Percentiles rank a stretch among this genome's conserved stretches.
These are phyloP conservation scores for Lateolabrax maculatus DNA, from an alignment of 2,797 vertebrate genomes.

Conservation along the genomic window DNA sequence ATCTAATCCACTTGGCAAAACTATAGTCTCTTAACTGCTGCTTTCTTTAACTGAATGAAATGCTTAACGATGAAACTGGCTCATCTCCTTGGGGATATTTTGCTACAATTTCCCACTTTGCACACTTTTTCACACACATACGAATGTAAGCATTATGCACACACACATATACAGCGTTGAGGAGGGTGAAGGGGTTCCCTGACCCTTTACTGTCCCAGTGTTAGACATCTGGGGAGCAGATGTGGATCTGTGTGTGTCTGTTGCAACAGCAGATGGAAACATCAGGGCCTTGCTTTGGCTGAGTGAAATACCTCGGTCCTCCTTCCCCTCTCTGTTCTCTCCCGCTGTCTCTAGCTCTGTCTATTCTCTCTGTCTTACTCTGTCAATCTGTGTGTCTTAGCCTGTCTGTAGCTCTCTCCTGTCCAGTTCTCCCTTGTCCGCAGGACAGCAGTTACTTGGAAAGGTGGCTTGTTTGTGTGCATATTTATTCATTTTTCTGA, in stretches of 20 bases:
- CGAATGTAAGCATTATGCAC: constrained; percentile 28
- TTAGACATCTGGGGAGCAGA: constrained; percentile 86
- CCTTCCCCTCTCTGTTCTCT: constrained; percentile 60
- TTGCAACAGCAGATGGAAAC: constrained; percentile 84
- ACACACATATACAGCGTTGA: constrained; percentile 36
- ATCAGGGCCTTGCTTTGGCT: constrained; percentile 75
- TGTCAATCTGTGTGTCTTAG: constrained; percentile 16
- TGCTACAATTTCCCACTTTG: constrained; percentile 30
- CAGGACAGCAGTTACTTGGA: constrained; percentile 15
- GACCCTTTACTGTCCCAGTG: constrained; percentile 83
- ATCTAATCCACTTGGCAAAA: constrained; percentile 24
- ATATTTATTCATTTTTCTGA: constrained; percentile 2
- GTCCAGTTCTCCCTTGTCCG: background rate
- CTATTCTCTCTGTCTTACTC: constrained; percentile 43
- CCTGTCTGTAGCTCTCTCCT: background rate
- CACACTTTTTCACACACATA: constrained; percentile 8
- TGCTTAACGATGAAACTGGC: constrained; percentile 41
- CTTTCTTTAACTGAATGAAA: constrained; percentile 38
- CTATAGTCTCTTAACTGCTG: background rate
- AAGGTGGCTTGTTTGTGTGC: constrained; percentile 31
- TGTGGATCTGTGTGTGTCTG: constrained; percentile 78
- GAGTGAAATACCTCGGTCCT: constrained; percentile 77
- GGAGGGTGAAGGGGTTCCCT: constrained; percentile 87
- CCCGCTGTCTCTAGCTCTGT: constrained; percentile 58
- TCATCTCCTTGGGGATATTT: constrained; percentile 40